Evolutionary conservation across 2,797 vertebrate species (phyloP).

Genomic region (Takifugu ocellatus): DNA sequence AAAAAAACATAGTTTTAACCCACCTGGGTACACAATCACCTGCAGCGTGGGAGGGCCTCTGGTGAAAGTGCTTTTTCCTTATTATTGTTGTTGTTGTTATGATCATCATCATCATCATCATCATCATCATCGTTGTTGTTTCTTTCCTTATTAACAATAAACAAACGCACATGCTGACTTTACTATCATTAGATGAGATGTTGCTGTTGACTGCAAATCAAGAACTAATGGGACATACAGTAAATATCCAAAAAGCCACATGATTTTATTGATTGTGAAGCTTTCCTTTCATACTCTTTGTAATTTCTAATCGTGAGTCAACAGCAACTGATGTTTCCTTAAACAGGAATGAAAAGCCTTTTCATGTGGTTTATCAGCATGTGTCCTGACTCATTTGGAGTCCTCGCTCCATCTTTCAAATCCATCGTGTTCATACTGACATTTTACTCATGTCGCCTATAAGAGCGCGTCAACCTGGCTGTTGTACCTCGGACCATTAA

Average conservation of each 20-base stretch:
- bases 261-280: not conserved
- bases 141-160: too few relatives aligned
- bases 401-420: slow-evolving; percentile 20
- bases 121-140: too few relatives aligned
- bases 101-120: too few relatives aligned
- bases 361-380: slow-evolving; percentile 20
- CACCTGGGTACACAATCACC: too few relatives aligned
- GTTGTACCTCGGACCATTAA: slow-evolving; percentile 52
- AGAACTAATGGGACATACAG: not conserved
- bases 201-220: slow-evolving; percentile 2
- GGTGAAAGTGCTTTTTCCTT: too few relatives aligned
- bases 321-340: not conserved
- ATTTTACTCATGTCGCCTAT: slow-evolving; percentile 54
- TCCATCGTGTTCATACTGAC: slow-evolving; percentile 37
- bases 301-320: not conserved
- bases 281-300: not conserved
- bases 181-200: too few relatives aligned
- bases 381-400: slow-evolving; percentile 29
- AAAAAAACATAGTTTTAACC: too few relatives aligned
- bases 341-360: not conserved
- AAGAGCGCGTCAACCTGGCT: slow-evolving; percentile 50
- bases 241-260: not conserved
- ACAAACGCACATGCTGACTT: too few relatives aligned
- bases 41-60: too few relatives aligned
- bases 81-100: too few relatives aligned